These are phyloP conservation scores for Seira musarum DNA, from an alignment of 2,888 invertebrate genomes.

Conservation along the genomic window DNA sequence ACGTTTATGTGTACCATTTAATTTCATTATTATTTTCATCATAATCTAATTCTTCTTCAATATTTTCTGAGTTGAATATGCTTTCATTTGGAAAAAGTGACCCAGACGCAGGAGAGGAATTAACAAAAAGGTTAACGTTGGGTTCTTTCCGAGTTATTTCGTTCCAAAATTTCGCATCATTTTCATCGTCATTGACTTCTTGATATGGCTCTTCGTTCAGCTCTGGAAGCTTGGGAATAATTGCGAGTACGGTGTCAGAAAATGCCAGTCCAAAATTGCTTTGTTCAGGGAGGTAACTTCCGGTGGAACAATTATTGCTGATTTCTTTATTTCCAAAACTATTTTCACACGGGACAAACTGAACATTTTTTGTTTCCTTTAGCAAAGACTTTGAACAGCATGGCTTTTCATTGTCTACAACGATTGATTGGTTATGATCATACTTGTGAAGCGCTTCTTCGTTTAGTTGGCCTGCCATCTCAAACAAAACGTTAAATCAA, in stretches of 20 bases:
- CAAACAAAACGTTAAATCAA: too few relatives aligned
- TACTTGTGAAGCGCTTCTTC: too few relatives aligned
- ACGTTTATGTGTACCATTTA: too few relatives aligned
- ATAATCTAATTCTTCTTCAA: background rate
- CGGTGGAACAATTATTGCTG: too few relatives aligned
- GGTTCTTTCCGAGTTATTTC: background rate
- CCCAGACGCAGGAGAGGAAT: background rate
- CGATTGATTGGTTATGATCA: background rate
- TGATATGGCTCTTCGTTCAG: constrained; percentile 3
- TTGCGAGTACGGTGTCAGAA: constrained; percentile 16
- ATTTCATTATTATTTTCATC: constrained; percentile 9
- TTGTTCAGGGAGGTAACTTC: background rate
- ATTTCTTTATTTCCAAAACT: background rate
- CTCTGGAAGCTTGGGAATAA: background rate
- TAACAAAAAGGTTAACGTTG: background rate
- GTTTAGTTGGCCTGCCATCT: too few relatives aligned
- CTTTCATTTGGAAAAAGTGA: background rate
- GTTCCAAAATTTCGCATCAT: background rate
- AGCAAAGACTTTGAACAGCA: constrained; percentile 26
- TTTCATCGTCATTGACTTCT: background rate
- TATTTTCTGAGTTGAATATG: background rate
- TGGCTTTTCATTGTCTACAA: constrained; percentile 8
- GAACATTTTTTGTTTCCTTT: background rate
- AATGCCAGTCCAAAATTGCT: background rate
- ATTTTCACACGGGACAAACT: background rate